Conservation (phyloP, 2,888 invertebrate genomes). For the Aspidapion aeneum region DNA sequence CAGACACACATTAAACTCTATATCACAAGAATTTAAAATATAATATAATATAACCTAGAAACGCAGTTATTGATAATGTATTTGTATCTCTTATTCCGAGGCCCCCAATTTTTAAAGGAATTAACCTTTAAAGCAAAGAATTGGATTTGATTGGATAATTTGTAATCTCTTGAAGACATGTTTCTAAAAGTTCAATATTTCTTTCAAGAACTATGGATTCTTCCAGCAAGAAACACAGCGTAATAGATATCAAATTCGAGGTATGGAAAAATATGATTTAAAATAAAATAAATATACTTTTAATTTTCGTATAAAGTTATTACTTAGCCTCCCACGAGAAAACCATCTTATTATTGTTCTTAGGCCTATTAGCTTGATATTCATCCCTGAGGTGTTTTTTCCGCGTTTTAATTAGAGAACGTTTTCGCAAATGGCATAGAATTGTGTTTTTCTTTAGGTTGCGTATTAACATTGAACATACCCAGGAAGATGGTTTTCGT, state of each 20-base stretch:
- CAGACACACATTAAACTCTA: background rate
- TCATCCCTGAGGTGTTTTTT: too few relatives aligned
- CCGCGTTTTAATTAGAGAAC: too few relatives aligned
- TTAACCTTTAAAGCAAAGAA: background rate
- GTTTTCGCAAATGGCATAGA: too few relatives aligned
- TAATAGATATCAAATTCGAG: background rate
- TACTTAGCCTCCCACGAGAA: too few relatives aligned
- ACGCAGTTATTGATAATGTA: background rate
- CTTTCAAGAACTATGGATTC: background rate
- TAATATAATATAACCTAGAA: background rate
- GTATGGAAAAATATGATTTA: background rate
- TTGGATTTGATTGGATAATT: background rate
- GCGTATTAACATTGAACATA: too few relatives aligned
- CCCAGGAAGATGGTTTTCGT: too few relatives aligned
- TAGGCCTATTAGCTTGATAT: too few relatives aligned
- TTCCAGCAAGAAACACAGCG: background rate
- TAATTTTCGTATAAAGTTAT: too few relatives aligned
- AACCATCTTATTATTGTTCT: too few relatives aligned
- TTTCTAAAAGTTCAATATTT: background rate
- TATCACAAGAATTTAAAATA: background rate
- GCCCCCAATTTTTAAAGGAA: background rate
- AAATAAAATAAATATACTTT: too few relatives aligned
- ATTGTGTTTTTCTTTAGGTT: too few relatives aligned
- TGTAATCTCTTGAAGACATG: background rate
- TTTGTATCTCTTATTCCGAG: background rate